Evolutionary conservation across 2,797 vertebrate species (phyloP).

Genomic region (Antrozous pallidus): DNA sequence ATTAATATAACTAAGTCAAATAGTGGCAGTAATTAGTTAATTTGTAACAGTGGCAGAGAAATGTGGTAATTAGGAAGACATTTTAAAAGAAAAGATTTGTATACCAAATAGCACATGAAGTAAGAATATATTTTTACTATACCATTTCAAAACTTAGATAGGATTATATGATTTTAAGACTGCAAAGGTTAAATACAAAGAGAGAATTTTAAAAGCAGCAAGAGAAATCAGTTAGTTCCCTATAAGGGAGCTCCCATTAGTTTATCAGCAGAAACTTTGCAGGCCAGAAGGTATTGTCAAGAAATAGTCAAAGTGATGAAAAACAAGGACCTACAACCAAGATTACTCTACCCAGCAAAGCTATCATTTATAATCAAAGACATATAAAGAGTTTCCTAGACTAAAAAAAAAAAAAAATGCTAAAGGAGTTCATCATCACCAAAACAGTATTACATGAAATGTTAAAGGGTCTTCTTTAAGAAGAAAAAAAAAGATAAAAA

Average conservation of each 20-base stretch:
- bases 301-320: not conserved
- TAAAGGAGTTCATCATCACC: not conserved
- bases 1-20: not conserved
- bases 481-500: not conserved
- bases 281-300: not conserved
- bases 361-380: not conserved
- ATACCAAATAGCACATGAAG: not conserved
- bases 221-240: not conserved
- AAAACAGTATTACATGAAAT: not conserved
- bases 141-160: slow-evolving; percentile 1
- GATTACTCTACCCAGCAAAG: no score
- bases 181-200: not conserved
- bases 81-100: not conserved
- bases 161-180: not conserved
- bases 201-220: not conserved
- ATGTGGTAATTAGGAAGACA: not conserved
- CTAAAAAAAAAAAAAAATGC: not conserved
- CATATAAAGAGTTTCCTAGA: not conserved
- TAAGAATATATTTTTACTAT: slow-evolving; percentile 14
- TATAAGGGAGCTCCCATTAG: not conserved
- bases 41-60: not conserved
- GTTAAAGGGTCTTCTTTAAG: not conserved
- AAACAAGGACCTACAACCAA: no score
- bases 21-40: not conserved
- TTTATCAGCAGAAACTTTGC: not conserved